Conservation (phyloP, 2,888 invertebrate genomes). For the Boloria selene region DNA sequence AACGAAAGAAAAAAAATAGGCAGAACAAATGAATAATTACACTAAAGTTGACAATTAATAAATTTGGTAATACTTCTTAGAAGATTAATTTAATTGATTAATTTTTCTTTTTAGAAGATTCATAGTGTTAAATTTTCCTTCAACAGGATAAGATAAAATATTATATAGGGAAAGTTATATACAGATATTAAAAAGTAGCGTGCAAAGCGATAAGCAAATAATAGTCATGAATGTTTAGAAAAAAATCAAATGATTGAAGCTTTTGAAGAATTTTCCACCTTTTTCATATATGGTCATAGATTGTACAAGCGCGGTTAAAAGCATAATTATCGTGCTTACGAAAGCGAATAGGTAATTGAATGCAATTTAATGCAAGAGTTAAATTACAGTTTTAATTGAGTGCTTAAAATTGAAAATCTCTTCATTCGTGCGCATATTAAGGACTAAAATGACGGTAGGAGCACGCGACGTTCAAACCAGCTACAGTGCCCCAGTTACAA, state of each 20-base stretch:
- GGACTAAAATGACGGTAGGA: conserved; percentile 46
- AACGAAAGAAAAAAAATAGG: too few species aligned
- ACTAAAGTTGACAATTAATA: too few species aligned
- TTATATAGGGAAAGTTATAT: too few species aligned
- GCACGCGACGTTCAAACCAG: conserved; percentile 45
- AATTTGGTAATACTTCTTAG: too few species aligned
- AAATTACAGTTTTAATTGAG: conserved; percentile 42
- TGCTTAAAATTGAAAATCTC: conserved; percentile 50
- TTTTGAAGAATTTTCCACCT: neutral
- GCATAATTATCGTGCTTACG: conserved; percentile 17
- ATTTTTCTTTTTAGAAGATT: too few species aligned
- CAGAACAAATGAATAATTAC: too few species aligned
- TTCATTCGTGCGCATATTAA: conserved; percentile 50
- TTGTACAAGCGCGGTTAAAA: conserved; percentile 9
- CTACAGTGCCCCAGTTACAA: conserved; percentile 16
- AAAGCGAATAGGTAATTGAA: conserved; percentile 30
- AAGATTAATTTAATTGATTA: too few species aligned
- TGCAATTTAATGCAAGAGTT: conserved; percentile 35
- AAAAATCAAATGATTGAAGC: neutral
- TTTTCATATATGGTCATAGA: conserved; percentile 9
- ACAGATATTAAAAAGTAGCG: too few species aligned
- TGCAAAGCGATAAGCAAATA: too few species aligned
- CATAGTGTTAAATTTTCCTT: too few species aligned
- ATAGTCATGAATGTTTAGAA: too few species aligned
- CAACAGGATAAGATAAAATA: too few species aligned